Evolutionary conservation across 1,140 invertebrate species (phyloP).

Genomic region (Bombus fervidus): DNA sequence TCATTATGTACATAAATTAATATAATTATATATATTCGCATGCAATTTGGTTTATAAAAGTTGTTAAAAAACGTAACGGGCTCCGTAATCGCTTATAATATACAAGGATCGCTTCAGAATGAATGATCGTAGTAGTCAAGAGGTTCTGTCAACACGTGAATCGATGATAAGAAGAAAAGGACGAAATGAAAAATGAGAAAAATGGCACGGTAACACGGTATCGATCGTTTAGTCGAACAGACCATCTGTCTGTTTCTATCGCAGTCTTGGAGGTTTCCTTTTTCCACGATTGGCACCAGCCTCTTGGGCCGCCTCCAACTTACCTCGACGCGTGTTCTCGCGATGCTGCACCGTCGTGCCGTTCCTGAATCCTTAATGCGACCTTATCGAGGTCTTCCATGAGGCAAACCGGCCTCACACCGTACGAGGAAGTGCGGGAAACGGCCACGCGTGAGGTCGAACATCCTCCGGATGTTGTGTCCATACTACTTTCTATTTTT

Average conservation of each 20-base stretch:
- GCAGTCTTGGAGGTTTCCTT: not conserved
- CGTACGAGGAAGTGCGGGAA: conserved; percentile 29
- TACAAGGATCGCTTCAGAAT: too few species aligned
- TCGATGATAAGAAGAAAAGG: not conserved
- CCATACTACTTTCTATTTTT: not conserved
- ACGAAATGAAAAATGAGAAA: not conserved
- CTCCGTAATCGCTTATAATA: too few species aligned
- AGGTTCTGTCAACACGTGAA: not conserved
- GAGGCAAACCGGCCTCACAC: conserved; percentile 7
- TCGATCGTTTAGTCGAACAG: conserved; percentile 33
- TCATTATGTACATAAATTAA: too few species aligned
- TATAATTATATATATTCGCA: too few species aligned
- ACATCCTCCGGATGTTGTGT: not conserved
- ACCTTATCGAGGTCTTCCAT: conserved; percentile 45
- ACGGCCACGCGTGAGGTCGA: conserved; percentile 9
- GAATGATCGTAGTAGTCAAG: too few species aligned
- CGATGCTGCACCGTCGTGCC: conserved; percentile 14
- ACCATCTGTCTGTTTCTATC: conserved; percentile 35
- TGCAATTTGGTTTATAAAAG: too few species aligned
- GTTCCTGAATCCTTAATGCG: conserved; percentile 52
- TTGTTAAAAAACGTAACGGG: too few species aligned
- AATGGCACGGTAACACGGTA: not conserved
- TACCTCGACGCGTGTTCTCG: not conserved
- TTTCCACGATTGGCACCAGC: conserved; percentile 26
- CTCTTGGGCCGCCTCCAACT: conserved; percentile 45